A percentile compares a stretch with the other conserved stretches of the same genome.
Evolutionary conservation across 92 coral and sea anemone genomes (phyloP).

Genomic region (Zoanthus sociatus): DNA sequence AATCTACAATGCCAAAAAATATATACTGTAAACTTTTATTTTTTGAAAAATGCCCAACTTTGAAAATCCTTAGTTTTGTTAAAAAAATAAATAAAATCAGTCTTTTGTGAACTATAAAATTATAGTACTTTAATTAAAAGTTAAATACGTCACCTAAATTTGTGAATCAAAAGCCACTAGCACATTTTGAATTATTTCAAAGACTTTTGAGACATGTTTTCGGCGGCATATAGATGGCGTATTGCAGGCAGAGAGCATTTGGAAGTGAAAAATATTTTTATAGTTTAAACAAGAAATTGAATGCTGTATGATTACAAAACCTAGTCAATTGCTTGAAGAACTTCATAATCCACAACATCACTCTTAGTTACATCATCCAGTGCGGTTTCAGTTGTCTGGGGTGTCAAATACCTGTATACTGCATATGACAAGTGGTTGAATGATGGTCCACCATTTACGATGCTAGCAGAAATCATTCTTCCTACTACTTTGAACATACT

Average conservation of each 20-base stretch:
- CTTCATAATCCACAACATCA: slow-evolving; percentile 64
- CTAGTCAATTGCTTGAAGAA: slow-evolving; percentile 60
- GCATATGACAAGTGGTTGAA: slow-evolving; percentile 60
- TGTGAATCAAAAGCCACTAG: no score
- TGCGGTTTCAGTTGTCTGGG: slow-evolving; percentile 28
- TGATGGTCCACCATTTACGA: slow-evolving; percentile 61
- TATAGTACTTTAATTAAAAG: no score
- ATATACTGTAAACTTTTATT: background rate
- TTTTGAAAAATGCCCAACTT: background rate
- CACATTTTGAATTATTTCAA: no score
- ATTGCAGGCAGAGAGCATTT: no score
- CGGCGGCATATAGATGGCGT: no score
- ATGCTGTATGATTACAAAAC: background rate
- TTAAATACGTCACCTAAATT: no score
- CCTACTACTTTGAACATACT: slow-evolving; percentile 67
- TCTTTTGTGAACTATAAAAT: background rate
- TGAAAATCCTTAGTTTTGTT: background rate
- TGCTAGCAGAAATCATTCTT: slow-evolving; percentile 60
- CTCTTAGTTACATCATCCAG: slow-evolving; percentile 48
- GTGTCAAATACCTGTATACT: slow-evolving; percentile 48
- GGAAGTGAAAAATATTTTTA: no score
- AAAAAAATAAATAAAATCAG: background rate
- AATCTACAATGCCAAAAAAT: slow-evolving; percentile 13
- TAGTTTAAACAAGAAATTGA: no score
- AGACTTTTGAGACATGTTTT: no score